Conservation (phyloP, 2,113 vertebrate species). For the Odocoileus virginianus region DNA sequence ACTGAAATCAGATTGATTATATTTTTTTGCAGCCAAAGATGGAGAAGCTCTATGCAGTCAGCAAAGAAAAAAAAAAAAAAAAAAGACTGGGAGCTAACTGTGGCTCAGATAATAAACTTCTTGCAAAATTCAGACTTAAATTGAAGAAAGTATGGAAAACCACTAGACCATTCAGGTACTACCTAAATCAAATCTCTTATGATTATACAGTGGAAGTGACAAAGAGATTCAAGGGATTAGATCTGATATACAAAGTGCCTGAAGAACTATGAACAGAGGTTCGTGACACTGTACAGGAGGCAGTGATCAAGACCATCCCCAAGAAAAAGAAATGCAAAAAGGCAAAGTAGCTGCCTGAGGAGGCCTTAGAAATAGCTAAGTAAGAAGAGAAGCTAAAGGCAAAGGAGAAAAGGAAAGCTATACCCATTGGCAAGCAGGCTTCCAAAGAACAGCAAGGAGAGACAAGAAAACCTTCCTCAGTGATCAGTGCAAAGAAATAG, state of each 20-base stretch:
- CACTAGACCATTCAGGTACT: fast-evolving
- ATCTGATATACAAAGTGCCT: not conserved
- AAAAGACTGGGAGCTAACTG: not conserved
- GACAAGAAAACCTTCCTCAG: not conserved
- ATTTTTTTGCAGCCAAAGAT: not conserved
- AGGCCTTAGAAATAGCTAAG: not conserved
- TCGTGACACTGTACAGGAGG: not conserved
- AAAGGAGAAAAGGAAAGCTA: not conserved
- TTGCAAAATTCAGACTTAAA: not conserved
- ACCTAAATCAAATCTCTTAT: not conserved
- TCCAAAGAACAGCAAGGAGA: not conserved
- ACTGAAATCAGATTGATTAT: not conserved
- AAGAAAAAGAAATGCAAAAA: not conserved
- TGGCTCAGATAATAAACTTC: not conserved
- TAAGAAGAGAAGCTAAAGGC: not conserved
- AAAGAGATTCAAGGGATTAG: not conserved
- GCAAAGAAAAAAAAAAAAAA: not conserved
- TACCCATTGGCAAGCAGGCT: not conserved
- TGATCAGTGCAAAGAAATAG: not conserved
- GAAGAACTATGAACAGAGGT: not conserved
- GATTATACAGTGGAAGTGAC: not conserved
- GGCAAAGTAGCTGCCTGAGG: not conserved
- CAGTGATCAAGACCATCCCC: not conserved
- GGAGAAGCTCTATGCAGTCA: not conserved
- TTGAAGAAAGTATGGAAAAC: not conserved